These are phyloP conservation scores for Epinephelus moara DNA, from an alignment of 2,113 vertebrate species.

Conservation along the genomic window DNA sequence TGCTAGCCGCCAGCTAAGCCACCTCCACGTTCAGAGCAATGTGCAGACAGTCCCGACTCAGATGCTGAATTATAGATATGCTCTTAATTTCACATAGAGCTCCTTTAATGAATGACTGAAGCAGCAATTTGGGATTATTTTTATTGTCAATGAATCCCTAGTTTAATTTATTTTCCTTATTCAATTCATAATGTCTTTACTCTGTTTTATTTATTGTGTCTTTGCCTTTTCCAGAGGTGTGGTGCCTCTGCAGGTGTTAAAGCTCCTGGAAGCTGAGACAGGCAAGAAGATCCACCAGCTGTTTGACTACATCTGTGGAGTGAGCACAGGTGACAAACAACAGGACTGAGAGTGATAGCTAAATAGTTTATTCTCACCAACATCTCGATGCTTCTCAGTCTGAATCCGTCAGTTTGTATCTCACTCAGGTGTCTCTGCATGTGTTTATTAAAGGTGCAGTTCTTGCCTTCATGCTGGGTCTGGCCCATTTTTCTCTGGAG, in stretches of 20 bases:
- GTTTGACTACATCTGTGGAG: constrained; percentile 86
- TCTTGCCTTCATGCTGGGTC: constrained; percentile 83
- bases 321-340: constrained; percentile 82
- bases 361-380: neutral
- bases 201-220: neutral
- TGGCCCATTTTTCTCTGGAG: constrained; percentile 79
- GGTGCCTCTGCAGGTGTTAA: constrained; percentile 81
- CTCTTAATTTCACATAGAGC: too few relatives aligned
- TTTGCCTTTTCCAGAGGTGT: constrained; percentile 75
- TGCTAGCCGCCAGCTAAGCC: too few relatives aligned
- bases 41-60: too few relatives aligned
- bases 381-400: neutral
- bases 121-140: too few relatives aligned
- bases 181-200: neutral
- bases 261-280: constrained; percentile 81
- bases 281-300: constrained; percentile 82
- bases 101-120: too few relatives aligned
- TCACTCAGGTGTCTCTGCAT: neutral
- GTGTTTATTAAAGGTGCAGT: constrained; percentile 74
- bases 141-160: too few relatives aligned
- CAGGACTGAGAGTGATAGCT: constrained; percentile 1
- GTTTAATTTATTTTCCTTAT: neutral
- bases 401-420: neutral
- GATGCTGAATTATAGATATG: too few relatives aligned
- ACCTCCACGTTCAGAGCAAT: too few relatives aligned